Percentiles rank a stretch among this genome's conserved stretches.
These are phyloP conservation scores for Phataginus tetradactyla DNA, from an alignment of 2,797 vertebrate species.

Conservation along the genomic window DNA sequence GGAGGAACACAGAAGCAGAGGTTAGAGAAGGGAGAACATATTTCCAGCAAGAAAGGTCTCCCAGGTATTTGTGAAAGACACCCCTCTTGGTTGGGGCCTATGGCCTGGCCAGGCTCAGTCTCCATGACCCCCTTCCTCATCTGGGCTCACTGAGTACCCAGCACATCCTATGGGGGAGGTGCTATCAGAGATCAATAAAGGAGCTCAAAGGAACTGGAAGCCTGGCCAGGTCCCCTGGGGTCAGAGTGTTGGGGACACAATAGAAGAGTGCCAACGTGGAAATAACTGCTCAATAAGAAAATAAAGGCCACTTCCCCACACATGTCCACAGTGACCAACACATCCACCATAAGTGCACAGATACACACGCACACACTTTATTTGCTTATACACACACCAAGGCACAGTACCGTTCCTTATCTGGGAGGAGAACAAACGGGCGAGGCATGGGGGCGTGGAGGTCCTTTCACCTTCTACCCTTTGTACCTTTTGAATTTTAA, in stretches of 20 bases:
- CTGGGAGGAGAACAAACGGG: neutral
- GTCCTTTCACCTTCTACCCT: neutral
- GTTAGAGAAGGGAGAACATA: neutral
- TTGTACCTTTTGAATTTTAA: neutral
- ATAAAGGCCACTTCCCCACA: neutral
- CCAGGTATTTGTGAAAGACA: neutral
- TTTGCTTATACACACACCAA: neutral
- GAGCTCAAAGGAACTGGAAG: neutral
- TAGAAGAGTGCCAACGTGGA: neutral
- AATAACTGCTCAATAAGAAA: neutral
- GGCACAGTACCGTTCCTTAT: neutral
- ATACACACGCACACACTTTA: too few relatives aligned
- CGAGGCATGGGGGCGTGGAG: fast-evolving
- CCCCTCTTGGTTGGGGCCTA: neutral
- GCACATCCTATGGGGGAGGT: neutral
- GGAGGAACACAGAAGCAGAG: neutral
- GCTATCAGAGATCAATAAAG: neutral
- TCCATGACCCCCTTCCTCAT: too few relatives aligned
- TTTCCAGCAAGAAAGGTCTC: neutral
- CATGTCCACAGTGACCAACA: neutral
- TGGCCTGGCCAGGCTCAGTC: neutral
- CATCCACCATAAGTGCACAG: neutral
- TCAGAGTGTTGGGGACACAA: neutral
- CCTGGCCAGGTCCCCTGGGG: neutral
- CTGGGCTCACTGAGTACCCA: neutral